phyloP scores from a whole-genome alignment of 2,797 vertebrate species.

The Paguma larvata region DNA sequence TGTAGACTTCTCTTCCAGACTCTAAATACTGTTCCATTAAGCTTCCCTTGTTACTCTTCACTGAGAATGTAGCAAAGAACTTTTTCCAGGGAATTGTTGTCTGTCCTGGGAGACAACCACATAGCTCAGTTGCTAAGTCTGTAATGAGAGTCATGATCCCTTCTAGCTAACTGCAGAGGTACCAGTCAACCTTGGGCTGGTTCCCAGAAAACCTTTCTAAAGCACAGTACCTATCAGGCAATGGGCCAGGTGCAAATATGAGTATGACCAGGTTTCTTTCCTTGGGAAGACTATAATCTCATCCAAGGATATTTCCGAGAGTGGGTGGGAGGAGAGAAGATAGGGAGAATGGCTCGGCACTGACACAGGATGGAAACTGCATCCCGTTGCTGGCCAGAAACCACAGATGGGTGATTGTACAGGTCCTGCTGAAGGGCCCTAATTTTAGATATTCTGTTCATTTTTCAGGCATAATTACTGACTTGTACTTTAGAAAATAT shows the following conservation, averaged over 20 bases:
- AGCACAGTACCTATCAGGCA: not conserved
- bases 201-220: not conserved
- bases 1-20: not conserved
- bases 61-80: not conserved
- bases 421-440: not conserved
- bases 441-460: not conserved
- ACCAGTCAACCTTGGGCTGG: not conserved
- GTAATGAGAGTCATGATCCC: not conserved
- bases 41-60: not conserved
- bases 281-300: not conserved
- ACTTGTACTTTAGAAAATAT: constrained; percentile 1
- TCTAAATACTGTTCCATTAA: not conserved
- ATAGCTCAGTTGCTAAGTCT: not conserved
- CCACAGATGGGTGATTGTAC: too few relatives aligned
- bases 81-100: not conserved
- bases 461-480: not conserved
- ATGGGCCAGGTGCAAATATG: not conserved
- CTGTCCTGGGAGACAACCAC: not conserved
- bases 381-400: not conserved
- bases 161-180: not conserved
- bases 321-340: not conserved
- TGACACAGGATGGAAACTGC: too few relatives aligned
- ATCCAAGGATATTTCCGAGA: not conserved
- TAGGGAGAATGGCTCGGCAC: not conserved
- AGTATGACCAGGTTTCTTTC: not conserved